These are phyloP conservation scores for Psylliodes chrysocephalus DNA, from an alignment of 2,888 invertebrate genomes.

Conservation along the genomic window DNA sequence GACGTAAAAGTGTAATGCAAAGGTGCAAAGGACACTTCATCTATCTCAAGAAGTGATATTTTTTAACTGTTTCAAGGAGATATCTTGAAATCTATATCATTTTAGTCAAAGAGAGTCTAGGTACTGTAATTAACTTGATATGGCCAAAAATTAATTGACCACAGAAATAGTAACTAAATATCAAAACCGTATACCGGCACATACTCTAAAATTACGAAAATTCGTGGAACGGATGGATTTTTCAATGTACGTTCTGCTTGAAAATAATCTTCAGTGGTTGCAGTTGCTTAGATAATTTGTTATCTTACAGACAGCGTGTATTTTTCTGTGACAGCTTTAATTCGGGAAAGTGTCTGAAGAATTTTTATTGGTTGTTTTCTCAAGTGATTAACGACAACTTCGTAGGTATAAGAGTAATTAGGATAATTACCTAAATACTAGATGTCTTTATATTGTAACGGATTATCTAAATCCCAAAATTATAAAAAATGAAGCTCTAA, in stretches of 20 bases:
- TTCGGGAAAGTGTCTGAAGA: constrained; percentile 14
- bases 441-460: too few relatives aligned
- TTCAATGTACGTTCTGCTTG: constrained; percentile 4
- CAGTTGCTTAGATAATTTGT: constrained; percentile 18
- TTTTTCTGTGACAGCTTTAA: constrained; percentile 16
- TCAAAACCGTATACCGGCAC: not conserved
- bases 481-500: too few relatives aligned
- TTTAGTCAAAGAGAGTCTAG: too few relatives aligned
- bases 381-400: constrained; percentile 20
- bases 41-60: too few relatives aligned
- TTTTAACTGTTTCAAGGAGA: too few relatives aligned
- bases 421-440: constrained; percentile 13
- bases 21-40: too few relatives aligned
- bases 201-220: not conserved
- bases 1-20: too few relatives aligned
- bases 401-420: constrained; percentile 18
- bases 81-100: too few relatives aligned
- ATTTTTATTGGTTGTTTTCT: constrained; percentile 9
- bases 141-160: too few relatives aligned
- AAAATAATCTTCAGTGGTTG: constrained; percentile 23
- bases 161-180: too few relatives aligned
- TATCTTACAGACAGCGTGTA: constrained; percentile 7
- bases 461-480: too few relatives aligned
- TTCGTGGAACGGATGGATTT: not conserved
- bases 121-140: too few relatives aligned